Base-by-base conservation (phyloP, 2,888 invertebrate species). In the Altica lythri region DNA sequence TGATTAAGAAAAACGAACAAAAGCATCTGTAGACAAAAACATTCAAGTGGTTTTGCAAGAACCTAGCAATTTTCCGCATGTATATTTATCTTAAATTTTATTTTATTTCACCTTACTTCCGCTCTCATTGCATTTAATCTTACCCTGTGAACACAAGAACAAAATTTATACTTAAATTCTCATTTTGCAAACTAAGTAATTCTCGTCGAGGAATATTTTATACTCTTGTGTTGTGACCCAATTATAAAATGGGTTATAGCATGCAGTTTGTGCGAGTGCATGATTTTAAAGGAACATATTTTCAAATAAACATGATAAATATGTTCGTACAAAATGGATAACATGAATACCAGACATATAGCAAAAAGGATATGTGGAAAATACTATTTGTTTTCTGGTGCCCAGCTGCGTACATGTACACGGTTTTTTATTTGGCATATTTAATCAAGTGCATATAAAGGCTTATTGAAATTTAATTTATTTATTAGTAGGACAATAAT, bases 251-350 rank as follows among this genome's bases (percentile, higher is more conserved):
- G 18, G 37, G 18, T 37, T 14, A 19, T 5, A 30, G 2, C n/a
- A 12, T 37, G 37, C 16, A 37, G 37, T 37, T 37, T 30, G 30
- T 12, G 2, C 30, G 4, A 12, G 30, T 30, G 10, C 18, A 19
- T 19, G 37, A 37, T 37, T 37, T 37, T 37, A 37, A 37, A 37
- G 37, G 37, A 37, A 10, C 37, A 37, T 37, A 37, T 37, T 37
- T 37, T 19, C 37, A 37, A 37, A 37, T 37, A 37, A 37, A 37
- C 37, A 37, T 37, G 37, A 37, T 37, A 37, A 17, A 37, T 37
- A 37, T 37, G 37, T 35, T 17, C 17, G 35, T 19, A 18, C 18
- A n/a, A 10, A 18, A 37, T 19, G 37, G 37, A 37, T 37, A 37
- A 37, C 37, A 10, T n/a, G 4, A 19, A 10, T 37, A 9, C 18